These are phyloP conservation scores for Brachirus orientalis DNA, from an alignment of 2,113 vertebrate genomes.

Conservation along the genomic window DNA sequence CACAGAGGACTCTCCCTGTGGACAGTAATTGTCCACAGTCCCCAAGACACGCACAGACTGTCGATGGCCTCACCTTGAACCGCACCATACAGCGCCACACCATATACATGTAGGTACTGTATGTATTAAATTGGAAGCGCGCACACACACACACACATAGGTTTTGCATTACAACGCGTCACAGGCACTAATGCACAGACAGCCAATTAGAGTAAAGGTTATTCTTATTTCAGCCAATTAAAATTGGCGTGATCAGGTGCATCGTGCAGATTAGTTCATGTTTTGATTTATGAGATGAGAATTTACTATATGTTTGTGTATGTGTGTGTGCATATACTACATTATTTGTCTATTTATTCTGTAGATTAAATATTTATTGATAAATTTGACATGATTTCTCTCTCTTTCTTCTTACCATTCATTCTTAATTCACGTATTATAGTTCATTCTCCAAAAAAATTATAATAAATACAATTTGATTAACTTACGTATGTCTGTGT, in stretches of 20 bases:
- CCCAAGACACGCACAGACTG: constrained; percentile 24
- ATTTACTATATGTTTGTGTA: constrained; percentile 24
- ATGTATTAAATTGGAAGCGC: not conserved
- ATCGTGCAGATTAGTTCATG: constrained; percentile 53
- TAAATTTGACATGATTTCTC: constrained; percentile 31
- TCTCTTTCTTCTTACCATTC: too few relatives aligned
- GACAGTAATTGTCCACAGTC: constrained; percentile 19
- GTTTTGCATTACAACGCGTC: constrained; percentile 45
- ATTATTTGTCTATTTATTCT: not conserved
- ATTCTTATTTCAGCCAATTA: constrained; percentile 73
- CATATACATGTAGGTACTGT: not conserved
- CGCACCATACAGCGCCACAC: not conserved
- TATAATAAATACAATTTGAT: too few relatives aligned
- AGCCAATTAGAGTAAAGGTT: constrained; percentile 78
- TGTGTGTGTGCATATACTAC: constrained; percentile 9
- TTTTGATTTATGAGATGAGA: constrained; percentile 63
- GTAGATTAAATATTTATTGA: constrained; percentile 53
- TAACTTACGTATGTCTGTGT: not conserved
- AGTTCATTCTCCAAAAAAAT: too few relatives aligned
- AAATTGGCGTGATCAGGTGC: constrained; percentile 59
- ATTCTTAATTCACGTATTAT: constrained; percentile 4
- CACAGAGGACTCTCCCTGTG: constrained; percentile 22
- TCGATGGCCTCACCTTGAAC: constrained; percentile 35
- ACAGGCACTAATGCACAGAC: constrained; percentile 50
- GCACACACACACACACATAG: too few relatives aligned